Evolutionary conservation across 2,797 vertebrate genomes (phyloP).

Genomic region (Malurus splendens): DNA sequence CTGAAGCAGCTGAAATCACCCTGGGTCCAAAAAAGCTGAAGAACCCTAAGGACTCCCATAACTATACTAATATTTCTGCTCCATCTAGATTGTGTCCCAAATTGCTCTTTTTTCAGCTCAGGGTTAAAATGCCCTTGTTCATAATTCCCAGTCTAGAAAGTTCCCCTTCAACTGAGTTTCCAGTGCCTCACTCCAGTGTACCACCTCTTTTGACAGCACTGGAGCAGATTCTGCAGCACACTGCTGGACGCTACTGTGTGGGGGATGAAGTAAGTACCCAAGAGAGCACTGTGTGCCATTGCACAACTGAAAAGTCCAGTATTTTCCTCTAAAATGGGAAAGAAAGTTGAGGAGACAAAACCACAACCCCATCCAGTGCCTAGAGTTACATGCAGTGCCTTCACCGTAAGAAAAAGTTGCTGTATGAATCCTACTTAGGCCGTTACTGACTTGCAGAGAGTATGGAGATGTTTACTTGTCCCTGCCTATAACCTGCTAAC

Average conservation of each 20-base stretch:
- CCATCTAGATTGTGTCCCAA: neutral
- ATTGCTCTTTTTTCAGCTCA: neutral
- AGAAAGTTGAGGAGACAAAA: neutral
- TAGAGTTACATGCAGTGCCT: neutral
- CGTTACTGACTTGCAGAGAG: neutral
- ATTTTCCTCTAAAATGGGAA: neutral
- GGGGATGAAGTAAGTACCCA: slow-evolving; percentile 84
- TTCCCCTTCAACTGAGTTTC: neutral
- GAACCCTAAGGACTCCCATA: neutral
- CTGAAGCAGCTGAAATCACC: neutral
- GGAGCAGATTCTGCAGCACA: slow-evolving; percentile 83
- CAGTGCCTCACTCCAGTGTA: neutral
- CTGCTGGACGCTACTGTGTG: slow-evolving; percentile 86
- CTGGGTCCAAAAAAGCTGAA: neutral
- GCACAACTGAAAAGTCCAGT: neutral
- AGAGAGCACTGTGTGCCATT: neutral
- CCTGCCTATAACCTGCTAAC: neutral
- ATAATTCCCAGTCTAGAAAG: neutral
- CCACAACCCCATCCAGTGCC: neutral
- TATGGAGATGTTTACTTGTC: neutral
- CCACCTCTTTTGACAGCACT: slow-evolving; percentile 77
- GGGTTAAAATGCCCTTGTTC: neutral
- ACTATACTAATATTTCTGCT: neutral
- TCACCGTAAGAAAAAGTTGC: neutral
- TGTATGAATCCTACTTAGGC: neutral